phyloP scores from a whole-genome alignment of 2,113 vertebrate genomes.

The Atlantisia rogersi region DNA sequence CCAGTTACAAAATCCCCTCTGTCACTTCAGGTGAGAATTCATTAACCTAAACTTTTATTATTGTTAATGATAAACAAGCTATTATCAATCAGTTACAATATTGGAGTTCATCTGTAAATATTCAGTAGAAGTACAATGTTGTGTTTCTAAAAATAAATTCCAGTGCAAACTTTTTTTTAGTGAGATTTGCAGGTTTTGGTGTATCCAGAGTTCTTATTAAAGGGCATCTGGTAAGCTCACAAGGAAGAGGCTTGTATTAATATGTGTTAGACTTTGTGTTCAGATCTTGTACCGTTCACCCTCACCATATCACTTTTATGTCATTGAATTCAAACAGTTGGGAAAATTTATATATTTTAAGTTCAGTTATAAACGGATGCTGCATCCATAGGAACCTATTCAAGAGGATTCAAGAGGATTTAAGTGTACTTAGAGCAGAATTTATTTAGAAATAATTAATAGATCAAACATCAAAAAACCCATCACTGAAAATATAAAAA shows the following conservation, averaged over 20 bases:
- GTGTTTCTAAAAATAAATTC: neutral
- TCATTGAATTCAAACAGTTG: neutral
- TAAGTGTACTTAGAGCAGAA: neutral
- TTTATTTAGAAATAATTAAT: neutral
- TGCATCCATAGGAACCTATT: neutral
- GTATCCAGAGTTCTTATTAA: neutral
- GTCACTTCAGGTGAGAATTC: conserved; percentile 91
- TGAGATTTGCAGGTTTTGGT: neutral
- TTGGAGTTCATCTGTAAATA: neutral
- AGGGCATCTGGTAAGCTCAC: neutral
- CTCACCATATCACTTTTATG: neutral
- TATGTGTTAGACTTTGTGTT: neutral
- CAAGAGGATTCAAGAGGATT: neutral
- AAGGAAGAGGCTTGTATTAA: neutral
- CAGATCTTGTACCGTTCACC: neutral
- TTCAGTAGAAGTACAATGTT: neutral
- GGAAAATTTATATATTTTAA: neutral
- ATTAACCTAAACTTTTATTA: neutral
- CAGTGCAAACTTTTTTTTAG: neutral
- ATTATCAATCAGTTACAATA: neutral
- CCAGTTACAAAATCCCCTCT: conserved; percentile 96
- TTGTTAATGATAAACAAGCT: neutral
- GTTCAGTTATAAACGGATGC: neutral
- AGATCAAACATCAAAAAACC: neutral
- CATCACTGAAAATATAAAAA: neutral